A percentile compares a stretch with the other conserved stretches of the same genome.
Evolutionary conservation across 2,113 vertebrate species (phyloP).

Genomic region (Pholis gunnellus): DNA sequence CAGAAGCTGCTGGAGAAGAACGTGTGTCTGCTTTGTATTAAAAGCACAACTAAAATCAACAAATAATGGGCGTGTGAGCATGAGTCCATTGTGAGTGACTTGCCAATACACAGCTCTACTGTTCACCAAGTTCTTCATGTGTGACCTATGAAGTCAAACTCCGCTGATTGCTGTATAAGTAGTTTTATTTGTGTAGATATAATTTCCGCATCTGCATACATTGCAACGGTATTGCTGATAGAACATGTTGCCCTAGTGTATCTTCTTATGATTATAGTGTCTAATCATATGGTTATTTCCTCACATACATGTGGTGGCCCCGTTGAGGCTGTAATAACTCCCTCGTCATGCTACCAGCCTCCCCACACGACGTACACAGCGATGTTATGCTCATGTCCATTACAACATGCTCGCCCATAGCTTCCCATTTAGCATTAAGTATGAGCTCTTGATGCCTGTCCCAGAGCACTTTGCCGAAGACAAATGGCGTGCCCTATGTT

Average conservation of each 20-base stretch:
- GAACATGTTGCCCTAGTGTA: neutral
- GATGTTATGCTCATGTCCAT: conserved; percentile 14
- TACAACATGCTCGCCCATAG: conserved; percentile 25
- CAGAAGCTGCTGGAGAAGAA: too few species aligned
- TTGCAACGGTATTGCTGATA: neutral
- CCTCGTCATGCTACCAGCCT: neutral
- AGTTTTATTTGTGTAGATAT: neutral
- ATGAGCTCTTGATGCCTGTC: conserved; percentile 44
- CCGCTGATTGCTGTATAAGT: neutral
- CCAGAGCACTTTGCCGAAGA: conserved; percentile 64
- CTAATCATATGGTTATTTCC: neutral
- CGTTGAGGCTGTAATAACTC: conserved; percentile 7
- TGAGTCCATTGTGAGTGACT: neutral
- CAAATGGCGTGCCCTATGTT: conserved; percentile 36
- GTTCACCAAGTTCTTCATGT: neutral
- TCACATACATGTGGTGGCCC: neutral
- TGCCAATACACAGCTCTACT: too few species aligned
- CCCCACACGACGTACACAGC: neutral
- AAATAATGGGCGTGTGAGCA: neutral
- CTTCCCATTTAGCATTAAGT: conserved; percentile 38
- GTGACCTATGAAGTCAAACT: neutral
- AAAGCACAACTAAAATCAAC: neutral
- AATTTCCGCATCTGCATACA: neutral
- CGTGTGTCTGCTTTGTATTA: too few species aligned
- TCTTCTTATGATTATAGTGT: neutral